Percentiles rank a stretch among this genome's conserved stretches.
Conservation (phyloP, 2,113 vertebrate genomes). For the Dromiciops gliroides region DNA sequence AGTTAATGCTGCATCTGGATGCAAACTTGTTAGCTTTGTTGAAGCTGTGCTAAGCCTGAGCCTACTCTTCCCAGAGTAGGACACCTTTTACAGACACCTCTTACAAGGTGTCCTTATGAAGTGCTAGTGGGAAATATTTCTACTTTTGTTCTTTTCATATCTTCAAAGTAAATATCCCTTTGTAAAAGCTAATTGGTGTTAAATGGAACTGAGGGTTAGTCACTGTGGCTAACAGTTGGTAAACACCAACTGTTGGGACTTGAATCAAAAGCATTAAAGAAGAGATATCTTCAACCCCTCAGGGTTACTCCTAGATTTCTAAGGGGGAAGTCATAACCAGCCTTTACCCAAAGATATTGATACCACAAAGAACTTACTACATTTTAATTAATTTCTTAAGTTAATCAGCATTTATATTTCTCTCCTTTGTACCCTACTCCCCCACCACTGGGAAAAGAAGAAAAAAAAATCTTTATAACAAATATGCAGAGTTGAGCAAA, state of each 20-base stretch:
- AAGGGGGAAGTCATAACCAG: neutral
- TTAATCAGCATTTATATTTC: neutral
- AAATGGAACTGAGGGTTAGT: neutral
- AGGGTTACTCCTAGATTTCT: neutral
- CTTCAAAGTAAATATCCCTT: neutral
- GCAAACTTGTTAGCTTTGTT: neutral
- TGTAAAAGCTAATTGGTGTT: neutral
- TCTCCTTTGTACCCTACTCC: neutral
- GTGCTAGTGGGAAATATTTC: no score
- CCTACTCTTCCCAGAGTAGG: neutral
- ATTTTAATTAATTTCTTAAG: neutral
- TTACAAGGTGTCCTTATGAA: neutral
- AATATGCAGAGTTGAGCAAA: neutral
- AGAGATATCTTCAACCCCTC: neutral
- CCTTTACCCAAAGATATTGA: neutral
- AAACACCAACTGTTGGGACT: neutral
- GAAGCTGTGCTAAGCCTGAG: neutral
- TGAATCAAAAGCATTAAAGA: neutral
- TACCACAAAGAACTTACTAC: neutral
- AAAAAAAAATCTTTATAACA: neutral
- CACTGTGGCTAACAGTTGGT: neutral
- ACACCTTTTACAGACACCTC: no score
- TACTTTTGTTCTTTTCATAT: neutral
- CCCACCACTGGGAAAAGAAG: no score
- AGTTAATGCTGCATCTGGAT: neutral